phyloP scores from a whole-genome alignment of 2,797 vertebrate species.

The Cyprinodon diabolis region DNA sequence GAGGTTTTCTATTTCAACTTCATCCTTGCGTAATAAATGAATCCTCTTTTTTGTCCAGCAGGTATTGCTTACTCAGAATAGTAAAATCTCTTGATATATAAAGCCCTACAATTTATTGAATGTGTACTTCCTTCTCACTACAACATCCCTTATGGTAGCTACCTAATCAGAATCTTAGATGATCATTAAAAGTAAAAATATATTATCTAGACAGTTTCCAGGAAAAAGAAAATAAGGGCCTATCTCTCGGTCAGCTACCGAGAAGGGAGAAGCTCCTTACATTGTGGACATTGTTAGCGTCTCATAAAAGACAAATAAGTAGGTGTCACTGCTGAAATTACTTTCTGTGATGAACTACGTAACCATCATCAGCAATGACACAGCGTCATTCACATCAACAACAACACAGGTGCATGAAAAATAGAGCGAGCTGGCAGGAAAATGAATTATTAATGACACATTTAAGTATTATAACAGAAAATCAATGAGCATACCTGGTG shows the following conservation, averaged over 20 bases:
- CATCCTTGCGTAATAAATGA: not conserved
- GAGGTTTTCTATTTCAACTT: not conserved
- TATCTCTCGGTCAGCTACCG: constrained; percentile 29
- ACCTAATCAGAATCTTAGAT: constrained; percentile 1
- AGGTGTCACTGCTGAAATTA: constrained; percentile 68
- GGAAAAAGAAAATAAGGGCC: constrained; percentile 11
- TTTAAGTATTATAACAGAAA: constrained; percentile 88
- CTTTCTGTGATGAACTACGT: constrained; percentile 67
- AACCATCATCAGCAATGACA: constrained; percentile 68
- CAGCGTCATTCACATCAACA: constrained; percentile 78
- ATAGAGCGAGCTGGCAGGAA: constrained; percentile 77
- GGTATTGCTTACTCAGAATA: not conserved
- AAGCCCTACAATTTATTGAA: not conserved
- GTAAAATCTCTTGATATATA: not conserved
- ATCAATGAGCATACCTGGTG: constrained; percentile 87
- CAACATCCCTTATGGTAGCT: not conserved
- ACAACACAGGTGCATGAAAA: constrained; percentile 85
- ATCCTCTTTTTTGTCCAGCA: not conserved
- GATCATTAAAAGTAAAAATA: not conserved
- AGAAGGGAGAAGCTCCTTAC: constrained; percentile 31
- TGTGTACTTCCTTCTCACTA: not conserved
- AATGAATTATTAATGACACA: constrained; percentile 89
- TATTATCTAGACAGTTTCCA: constrained; percentile 17
- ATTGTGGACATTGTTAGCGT: constrained; percentile 62
- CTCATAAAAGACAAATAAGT: constrained; percentile 77